A percentile compares a stretch with the other conserved stretches of the same genome.
Evolutionary conservation across 2,113 vertebrate genomes (phyloP).

Genomic region (Channa argus): DNA sequence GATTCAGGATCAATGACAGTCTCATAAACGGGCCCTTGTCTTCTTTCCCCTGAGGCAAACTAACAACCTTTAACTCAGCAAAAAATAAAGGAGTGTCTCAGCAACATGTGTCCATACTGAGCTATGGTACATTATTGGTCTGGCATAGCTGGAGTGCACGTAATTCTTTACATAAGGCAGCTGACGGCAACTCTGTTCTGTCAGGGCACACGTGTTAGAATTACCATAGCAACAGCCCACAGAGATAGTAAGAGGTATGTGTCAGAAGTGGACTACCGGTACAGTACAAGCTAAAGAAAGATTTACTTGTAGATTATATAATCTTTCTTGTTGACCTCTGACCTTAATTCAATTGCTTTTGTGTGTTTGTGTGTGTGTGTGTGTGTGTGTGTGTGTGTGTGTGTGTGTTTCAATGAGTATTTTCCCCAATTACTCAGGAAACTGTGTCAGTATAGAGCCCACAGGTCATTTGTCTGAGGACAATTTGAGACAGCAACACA

Average conservation of each 20-base stretch:
- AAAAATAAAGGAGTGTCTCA: neutral
- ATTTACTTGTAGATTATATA: neutral
- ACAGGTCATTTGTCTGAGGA: slow-evolving; percentile 27
- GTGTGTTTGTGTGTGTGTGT: too few relatives aligned
- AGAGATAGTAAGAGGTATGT: neutral
- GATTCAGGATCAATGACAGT: slow-evolving; percentile 12
- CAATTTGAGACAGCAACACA: slow-evolving; percentile 28
- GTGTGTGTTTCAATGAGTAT: too few relatives aligned
- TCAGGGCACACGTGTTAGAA: slow-evolving; percentile 42
- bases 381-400: too few relatives aligned
- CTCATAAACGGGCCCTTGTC: slow-evolving; percentile 28
- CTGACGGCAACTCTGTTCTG: slow-evolving; percentile 43
- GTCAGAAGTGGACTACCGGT: slow-evolving; percentile 24
- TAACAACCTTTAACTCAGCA: neutral
- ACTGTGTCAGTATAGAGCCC: neutral
- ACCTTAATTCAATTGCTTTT: neutral
- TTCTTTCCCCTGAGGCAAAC: neutral
- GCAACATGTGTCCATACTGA: neutral
- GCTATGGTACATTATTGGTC: slow-evolving; percentile 30
- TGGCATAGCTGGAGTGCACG: slow-evolving; percentile 47
- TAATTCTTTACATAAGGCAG: slow-evolving; percentile 54
- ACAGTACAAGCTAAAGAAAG: neutral
- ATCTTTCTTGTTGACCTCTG: slow-evolving; percentile 4
- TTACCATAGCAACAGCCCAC: slow-evolving; percentile 43
- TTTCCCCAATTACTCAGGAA: neutral